Conservation (phyloP, 1,140 invertebrate species). For the Metopolophium dirhodum region DNA sequence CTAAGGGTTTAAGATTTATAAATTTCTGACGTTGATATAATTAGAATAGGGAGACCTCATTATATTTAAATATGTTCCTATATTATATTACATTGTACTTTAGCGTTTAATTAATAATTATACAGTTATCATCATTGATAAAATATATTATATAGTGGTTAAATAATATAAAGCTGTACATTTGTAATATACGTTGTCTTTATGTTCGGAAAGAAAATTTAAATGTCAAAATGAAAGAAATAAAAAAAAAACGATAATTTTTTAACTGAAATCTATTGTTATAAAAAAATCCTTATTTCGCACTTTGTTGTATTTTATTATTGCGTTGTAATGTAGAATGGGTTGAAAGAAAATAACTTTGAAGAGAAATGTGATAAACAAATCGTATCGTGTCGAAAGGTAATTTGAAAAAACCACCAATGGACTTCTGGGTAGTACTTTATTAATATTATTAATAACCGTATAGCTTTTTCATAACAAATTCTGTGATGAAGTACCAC, state of each 20-base stretch:
- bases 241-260: background rate
- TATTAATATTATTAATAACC: background rate
- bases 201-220: background rate
- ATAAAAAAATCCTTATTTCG: background rate
- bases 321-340: background rate
- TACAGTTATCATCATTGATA: background rate
- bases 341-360: background rate
- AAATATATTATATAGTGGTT: background rate
- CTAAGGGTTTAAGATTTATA: no score
- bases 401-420: constrained; percentile 27
- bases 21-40: no score
- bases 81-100: no score
- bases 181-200: background rate
- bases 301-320: background rate
- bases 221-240: background rate
- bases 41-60: no score
- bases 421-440: background rate
- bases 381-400: background rate
- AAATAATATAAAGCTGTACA: background rate
- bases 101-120: background rate
- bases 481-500: background rate
- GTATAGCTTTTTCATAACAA: background rate
- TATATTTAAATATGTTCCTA: no score
- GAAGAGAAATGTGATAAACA: background rate
- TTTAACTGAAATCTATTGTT: background rate